Base-by-base conservation (phyloP, 2,888 invertebrate species). In the Phasia obesa region DNA sequence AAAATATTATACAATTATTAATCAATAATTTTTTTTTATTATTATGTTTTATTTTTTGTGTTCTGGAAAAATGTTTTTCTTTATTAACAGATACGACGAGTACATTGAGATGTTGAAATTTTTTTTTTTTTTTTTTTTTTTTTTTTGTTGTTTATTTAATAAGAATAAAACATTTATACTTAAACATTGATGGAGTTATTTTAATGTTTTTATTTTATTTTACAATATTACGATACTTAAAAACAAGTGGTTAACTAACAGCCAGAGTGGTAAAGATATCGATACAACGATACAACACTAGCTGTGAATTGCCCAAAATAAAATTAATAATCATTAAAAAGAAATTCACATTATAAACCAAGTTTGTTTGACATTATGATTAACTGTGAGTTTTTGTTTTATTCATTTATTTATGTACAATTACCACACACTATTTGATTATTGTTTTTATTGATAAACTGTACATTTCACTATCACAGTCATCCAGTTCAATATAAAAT, bases 401-500 rank as follows among this genome's bases (percentile, higher is more conserved):
- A 13, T 27, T 27, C 19, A 35, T 38, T 19, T 47, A 23, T 42
- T 64, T 62, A 25, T 38, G 5, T 47, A 70, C 53, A 21, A 57
- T 65, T 27, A 55, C 35, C 21, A 38, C 47, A 25, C 42, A 60
- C 59, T 44, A 53, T 53, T 57, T 70, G 21, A 19, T 47, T 55
- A 3, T 1, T 38, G 31, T 17, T 47, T 17, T 60, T 82, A 82
- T 67, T 74, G 81, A 80, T 77, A 74, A 83, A 84, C 83, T 84
- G 71, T 84, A 85, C 75, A 84, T 82, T 88, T 89, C 89, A 90
- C 90, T 91, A 91, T 91, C 91, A 91, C 91, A 91, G 91, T 91
- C 90, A 90, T 89, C 90, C 90, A 89, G 80, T 84, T 76, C 77
- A 73, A 85, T 85, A 80, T 78, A 71, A 83, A 84, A 71, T 42